Conservation (phyloP, 2,888 invertebrate species). For the Pterostichus madidus region DNA sequence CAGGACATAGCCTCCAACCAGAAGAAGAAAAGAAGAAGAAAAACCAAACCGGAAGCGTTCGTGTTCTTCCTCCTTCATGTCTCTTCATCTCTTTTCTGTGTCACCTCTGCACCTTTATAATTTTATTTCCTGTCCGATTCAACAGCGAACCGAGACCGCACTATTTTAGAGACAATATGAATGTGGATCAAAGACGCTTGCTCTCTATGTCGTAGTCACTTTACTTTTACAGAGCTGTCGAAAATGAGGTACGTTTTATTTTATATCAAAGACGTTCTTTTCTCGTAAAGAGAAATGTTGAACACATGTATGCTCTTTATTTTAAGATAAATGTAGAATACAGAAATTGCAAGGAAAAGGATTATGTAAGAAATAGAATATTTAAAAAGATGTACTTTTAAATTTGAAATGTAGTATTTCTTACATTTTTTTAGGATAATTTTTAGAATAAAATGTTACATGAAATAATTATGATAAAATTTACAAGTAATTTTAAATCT, state of each 20-base stretch:
- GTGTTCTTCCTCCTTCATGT: slow-evolving; percentile 9
- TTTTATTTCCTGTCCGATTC: slow-evolving; percentile 40
- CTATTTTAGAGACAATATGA: slow-evolving; percentile 28
- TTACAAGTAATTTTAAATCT: neutral
- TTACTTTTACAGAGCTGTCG: slow-evolving; percentile 7
- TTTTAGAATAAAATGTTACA: too few species aligned
- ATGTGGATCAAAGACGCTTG: slow-evolving; percentile 20
- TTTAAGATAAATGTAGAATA: neutral
- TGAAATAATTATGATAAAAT: too few species aligned
- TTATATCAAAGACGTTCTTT: slow-evolving; percentile 12
- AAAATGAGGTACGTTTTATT: slow-evolving; percentile 23
- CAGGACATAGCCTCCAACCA: neutral
- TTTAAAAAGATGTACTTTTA: too few species aligned
- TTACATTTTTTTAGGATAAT: too few species aligned
- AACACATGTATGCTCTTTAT: neutral
- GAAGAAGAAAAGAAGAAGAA: slow-evolving; percentile 7
- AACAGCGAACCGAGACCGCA: neutral
- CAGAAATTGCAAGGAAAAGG: too few species aligned
- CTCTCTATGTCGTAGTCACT: slow-evolving; percentile 23
- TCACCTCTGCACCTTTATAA: slow-evolving; percentile 28
- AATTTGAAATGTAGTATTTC: too few species aligned
- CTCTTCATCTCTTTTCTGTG: slow-evolving; percentile 4
- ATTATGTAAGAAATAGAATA: too few species aligned
- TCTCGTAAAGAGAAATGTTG: slow-evolving; percentile 6
- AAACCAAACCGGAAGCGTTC: slow-evolving; percentile 16